phyloP scores from a whole-genome alignment of 2,888 invertebrate species.

The Caenorhabditis panamensis region DNA sequence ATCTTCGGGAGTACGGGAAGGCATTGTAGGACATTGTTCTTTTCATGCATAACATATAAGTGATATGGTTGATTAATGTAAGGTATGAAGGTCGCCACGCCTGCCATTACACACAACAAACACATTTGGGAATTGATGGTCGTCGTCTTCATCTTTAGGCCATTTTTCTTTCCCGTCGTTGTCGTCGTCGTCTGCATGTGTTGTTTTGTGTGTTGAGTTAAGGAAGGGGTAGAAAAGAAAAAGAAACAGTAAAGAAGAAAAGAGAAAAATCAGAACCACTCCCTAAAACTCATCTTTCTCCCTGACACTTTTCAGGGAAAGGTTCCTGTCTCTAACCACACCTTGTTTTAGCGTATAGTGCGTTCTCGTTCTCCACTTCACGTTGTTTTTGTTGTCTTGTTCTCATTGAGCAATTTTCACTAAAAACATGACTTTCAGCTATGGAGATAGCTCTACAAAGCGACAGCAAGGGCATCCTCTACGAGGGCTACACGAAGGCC shows the following conservation, averaged over 20 bases:
- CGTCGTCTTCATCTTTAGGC: too few relatives aligned
- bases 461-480: conserved; percentile 78
- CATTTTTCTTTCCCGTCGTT: conserved; percentile 18
- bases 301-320: not conserved
- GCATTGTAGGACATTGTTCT: not conserved
- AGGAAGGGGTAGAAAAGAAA: conserved; percentile 15
- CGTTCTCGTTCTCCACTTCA: not conserved
- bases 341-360: not conserved
- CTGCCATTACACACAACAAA: conserved; percentile 59
- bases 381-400: too few relatives aligned
- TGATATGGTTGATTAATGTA: conserved; percentile 48
- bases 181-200: conserved; percentile 1
- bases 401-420: too few relatives aligned
- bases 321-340: not conserved
- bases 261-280: conserved; percentile 35
- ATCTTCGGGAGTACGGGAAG: not conserved
- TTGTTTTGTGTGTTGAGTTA: too few relatives aligned
- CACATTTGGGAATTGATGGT: conserved; percentile 50
- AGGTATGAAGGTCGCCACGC: conserved; percentile 39
- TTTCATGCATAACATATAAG: conserved; percentile 15
- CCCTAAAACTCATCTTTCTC: conserved; percentile 47
- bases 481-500: conserved; percentile 79
- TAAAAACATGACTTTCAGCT: conserved; percentile 29
- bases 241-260: conserved; percentile 14
- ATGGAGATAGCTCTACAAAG: conserved; percentile 79